Evolutionary conservation across 1,140 invertebrate genomes (phyloP).

Genomic region (Drosophila rufa): DNA sequence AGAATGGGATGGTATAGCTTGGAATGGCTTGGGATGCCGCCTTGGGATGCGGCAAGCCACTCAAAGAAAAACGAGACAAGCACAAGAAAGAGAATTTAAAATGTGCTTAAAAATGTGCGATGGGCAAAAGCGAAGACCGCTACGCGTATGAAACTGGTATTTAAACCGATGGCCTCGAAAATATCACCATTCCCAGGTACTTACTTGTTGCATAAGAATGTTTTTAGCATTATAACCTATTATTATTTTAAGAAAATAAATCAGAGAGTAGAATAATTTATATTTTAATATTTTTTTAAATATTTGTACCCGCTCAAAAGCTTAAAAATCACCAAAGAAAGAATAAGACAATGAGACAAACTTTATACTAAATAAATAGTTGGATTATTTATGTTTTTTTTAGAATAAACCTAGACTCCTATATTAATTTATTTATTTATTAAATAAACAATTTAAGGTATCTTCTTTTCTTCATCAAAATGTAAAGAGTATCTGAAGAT

Average conservation of each 20-base stretch:
- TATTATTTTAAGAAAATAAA: background rate
- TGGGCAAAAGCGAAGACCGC: conserved; percentile 32
- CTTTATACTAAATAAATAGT: no score
- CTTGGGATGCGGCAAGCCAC: conserved; percentile 64
- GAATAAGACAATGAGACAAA: no score
- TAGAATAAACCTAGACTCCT: no score
- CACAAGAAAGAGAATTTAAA: conserved; percentile 46
- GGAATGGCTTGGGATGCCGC: conserved; percentile 12
- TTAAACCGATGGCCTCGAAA: conserved; percentile 19
- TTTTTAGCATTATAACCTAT: background rate
- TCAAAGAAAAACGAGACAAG: conserved; percentile 38
- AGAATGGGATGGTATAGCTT: conserved; percentile 29
- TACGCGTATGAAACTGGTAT: conserved; percentile 7
- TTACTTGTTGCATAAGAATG: background rate
- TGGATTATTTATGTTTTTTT: no score
- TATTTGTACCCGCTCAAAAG: no score
- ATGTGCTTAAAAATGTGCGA: conserved; percentile 73
- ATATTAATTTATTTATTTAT: no score
- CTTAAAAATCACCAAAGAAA: no score
- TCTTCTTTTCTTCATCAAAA: no score
- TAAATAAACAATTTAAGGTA: no score
- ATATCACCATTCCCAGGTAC: conserved; percentile 4
- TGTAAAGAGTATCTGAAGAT: conserved; percentile 11
- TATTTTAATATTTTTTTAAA: background rate
- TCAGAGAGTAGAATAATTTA: background rate